Percentiles rank a stretch among this genome's conserved stretches.
Evolutionary conservation across 1,140 invertebrate genomes (phyloP).

Genomic region (Phymastichus coffea): DNA sequence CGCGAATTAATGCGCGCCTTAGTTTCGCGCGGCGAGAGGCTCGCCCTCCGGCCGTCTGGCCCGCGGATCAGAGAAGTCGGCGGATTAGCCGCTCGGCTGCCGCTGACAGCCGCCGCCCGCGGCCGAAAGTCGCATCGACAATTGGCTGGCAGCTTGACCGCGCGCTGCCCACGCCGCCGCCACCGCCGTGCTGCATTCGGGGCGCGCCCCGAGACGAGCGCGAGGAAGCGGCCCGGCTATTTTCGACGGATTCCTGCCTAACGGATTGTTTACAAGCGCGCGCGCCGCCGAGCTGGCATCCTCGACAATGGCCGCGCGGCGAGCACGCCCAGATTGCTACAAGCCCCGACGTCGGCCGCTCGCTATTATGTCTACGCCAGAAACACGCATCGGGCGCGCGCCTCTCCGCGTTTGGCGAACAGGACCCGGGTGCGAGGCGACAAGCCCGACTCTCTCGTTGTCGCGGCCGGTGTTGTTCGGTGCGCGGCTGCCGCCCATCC

Average conservation of each 20-base stretch:
- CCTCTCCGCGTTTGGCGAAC: too few relatives aligned
- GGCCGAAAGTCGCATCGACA: constrained; percentile 19
- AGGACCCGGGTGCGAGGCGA: not conserved
- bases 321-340: constrained; percentile 40
- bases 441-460: not conserved
- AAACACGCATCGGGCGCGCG: constrained; percentile 9
- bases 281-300: constrained; percentile 44
- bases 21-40: constrained; percentile 31
- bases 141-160: not conserved
- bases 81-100: constrained; percentile 3
- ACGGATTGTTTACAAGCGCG: constrained; percentile 22
- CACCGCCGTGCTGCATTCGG: too few relatives aligned
- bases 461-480: not conserved
- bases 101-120: constrained; percentile 14
- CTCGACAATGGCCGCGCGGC: constrained; percentile 45
- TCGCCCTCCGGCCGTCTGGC: not conserved
- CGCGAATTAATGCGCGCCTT: constrained; percentile 44
- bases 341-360: constrained; percentile 34
- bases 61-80: constrained; percentile 22
- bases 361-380: constrained; percentile 49
- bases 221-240: too few relatives aligned
- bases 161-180: too few relatives aligned
- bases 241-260: constrained; percentile 20
- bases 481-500: not conserved
- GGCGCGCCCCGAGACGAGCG: too few relatives aligned